Conservation (phyloP, 2,113 vertebrate species). For the Rhinogobius similis region DNA sequence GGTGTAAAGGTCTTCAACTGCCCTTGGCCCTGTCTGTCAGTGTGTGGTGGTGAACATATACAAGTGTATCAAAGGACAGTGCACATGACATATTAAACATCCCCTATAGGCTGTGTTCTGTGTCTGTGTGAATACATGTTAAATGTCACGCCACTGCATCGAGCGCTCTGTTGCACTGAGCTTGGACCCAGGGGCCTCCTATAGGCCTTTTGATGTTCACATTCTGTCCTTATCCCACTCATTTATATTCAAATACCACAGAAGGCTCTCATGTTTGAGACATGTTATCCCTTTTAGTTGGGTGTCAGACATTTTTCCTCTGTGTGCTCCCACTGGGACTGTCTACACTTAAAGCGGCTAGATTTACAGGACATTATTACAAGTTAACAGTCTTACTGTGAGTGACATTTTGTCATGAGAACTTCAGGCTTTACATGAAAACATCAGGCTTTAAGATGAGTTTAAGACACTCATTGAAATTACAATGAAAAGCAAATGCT, state of each 20-base stretch:
- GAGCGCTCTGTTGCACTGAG: slow-evolving; percentile 42
- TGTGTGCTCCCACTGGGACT: slow-evolving; percentile 24
- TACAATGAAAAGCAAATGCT: no score
- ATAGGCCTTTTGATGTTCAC: slow-evolving; percentile 55
- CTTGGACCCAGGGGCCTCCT: slow-evolving; percentile 33
- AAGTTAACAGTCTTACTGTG: background rate
- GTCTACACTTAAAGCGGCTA: slow-evolving; percentile 11
- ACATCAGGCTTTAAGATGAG: background rate
- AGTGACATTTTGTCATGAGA: background rate
- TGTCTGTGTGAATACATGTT: slow-evolving; percentile 15
- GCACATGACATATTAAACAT: slow-evolving; percentile 17
- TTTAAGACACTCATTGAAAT: no score
- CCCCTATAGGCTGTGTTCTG: slow-evolving; percentile 4
- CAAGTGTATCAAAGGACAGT: slow-evolving; percentile 7
- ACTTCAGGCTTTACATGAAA: no score
- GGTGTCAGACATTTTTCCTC: slow-evolving; percentile 45
- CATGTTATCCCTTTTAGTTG: slow-evolving; percentile 40
- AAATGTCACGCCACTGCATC: slow-evolving; percentile 30
- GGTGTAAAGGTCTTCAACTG: background rate
- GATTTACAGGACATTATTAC: slow-evolving; percentile 12
- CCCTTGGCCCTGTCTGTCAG: background rate
- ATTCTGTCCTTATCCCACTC: slow-evolving; percentile 27
- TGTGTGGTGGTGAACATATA: background rate
- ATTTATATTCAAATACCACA: slow-evolving; percentile 38
- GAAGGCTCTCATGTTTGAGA: slow-evolving; percentile 40